Base-by-base conservation (phyloP, 1,140 invertebrate species). In the Triops longicaudatus region DNA sequence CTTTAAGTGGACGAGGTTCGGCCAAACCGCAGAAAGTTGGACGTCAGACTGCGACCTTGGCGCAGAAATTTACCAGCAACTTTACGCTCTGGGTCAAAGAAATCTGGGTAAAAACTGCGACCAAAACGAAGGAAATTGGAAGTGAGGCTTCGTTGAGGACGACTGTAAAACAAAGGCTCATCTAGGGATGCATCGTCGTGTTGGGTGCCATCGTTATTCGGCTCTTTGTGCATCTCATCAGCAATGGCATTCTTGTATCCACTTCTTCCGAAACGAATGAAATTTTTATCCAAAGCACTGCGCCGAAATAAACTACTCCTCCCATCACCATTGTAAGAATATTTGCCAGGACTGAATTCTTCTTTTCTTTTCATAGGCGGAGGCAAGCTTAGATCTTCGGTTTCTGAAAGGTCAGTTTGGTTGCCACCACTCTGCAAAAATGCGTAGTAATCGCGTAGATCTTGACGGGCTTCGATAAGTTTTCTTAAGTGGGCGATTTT, bases 101-200 rank as follows among this genome's bases (percentile, higher is more conserved):
- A 63, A 63, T 63, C 5, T 22, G 74, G 74, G 26, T 50, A 75
- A 63, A 75, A 75, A 75, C 41, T 78, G n/a, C 81, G 77, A n/a
- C 82, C 82, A 42, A 83, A 83, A 14, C 82, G 79, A 72, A 83
- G 82, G 78, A 83, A 83, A 73, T 81, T 82, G 73, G 79, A 79
- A 72, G 81, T 80, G 1, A 79, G 79, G 27, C 74, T 72, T 12
- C 82, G 76, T 1, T 80, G 79, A 26, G 80, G 79, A 37, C 82
- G 78, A 27, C 11, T 41, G 14, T 27, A 28, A 75, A 43, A n/a
- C 14, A 42, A 14, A 26, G 42, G 63, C 26, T 75, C 74, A 5
- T 75, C 22, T 17, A 11, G 6, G 74, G 12, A 17, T n/a, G 26
- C 74, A 26, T 22, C 12, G 10, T 75, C 74, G 11, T 75, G 22